Evolutionary conservation across 2,888 invertebrate genomes (phyloP), one percentile per base, ranked within the genome.

Genomic region (Drosophila birchii): DNA sequence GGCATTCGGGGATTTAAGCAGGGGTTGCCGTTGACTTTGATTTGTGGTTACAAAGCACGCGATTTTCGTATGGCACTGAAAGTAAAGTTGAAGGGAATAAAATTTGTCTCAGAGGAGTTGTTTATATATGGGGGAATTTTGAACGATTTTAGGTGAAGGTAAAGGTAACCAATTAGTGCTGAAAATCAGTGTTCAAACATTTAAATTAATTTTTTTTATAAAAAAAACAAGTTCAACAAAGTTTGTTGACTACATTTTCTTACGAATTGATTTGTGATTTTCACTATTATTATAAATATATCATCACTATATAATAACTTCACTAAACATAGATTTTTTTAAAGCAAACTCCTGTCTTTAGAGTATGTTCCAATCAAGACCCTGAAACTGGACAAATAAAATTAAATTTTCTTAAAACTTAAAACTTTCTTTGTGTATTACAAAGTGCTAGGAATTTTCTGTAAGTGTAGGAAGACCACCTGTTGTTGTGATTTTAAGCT

Each of bases 41-140:
- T 77, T 82, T 86, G 86, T 86, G 39, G 72, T 34, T 20, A 39
- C 53, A 29, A 43, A 51, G 64, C 81, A 82, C 72, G 85, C 82
- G 54, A 79, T 23, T 54, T 26, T 45, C n/a, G n/a, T 14, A 7
- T n/a, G 12, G 32, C 55, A 71, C 74, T 43, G 18, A 6, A 16
- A 23, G 29, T 12, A 54, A 36, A 41, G 16, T 9, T 18, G 1
- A 20, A 20, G 4, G 4, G 11, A 1, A 51, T 34, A 14, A 8
- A 3, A 51, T 34, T 51, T 16, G 2, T 34, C 20, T 20, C 34
- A 5, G 16, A 20, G 18, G n/a, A n/a, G n/a, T 16, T 16, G 5
- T 20, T n/a, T 3, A 3, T 11, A 14, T 4, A 29, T 47, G 3
- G n/a, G n/a, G 0, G 29, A 29, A 18, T 41, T 41, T 18, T 1